Base-by-base conservation (phyloP, 2,888 invertebrate species). In the Oegoconia quadripuncta region DNA sequence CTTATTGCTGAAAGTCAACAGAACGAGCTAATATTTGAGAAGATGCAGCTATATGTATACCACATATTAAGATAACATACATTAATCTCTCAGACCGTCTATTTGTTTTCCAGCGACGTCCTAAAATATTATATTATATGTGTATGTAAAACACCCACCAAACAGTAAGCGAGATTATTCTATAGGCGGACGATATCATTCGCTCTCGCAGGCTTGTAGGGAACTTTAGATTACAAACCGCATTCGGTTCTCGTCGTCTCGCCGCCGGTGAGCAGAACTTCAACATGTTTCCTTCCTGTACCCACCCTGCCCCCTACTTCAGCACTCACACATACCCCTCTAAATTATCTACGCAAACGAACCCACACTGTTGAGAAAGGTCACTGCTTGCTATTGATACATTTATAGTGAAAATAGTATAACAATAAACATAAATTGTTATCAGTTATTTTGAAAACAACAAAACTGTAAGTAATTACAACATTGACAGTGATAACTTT, bases 181-280 rank as follows among this genome's bases (percentile, higher is more conserved):
- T n/a, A n/a, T n/a, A n/a, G n/a, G n/a, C n/a, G n/a, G n/a, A 20
- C 20, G 20, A 7, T 7, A 20, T 12, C 11, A n/a, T 25, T 4
- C 12, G 13, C 27, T 12, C 7, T 5, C 13, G 14, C 13, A 3
- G n/a, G n/a, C 13, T 13, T 12, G 13, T 9, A 9, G 9, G 18
- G 34, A 35, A 41, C 28, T 37, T 31, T 33, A 41, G 22, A 31
- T 40, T 37, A 41, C 41, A 37, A 72, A 82, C 82, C 84, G 80
- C 80, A 77, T 73, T 88, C 56, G 83, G 70, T 53, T 82, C 82
- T 59, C 89, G 83, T 57, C 89, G 83, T 64, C 83, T 81, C 48
- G 89, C 81, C 55, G 87, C 87, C 59, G 90, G 89, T 55, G 89
- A 90, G 61, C 90, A 90, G 66, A 90, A 90, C 87, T 90, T 90